phyloP scores from a whole-genome alignment of 2,113 vertebrate genomes.

The Equus przewalskii region DNA sequence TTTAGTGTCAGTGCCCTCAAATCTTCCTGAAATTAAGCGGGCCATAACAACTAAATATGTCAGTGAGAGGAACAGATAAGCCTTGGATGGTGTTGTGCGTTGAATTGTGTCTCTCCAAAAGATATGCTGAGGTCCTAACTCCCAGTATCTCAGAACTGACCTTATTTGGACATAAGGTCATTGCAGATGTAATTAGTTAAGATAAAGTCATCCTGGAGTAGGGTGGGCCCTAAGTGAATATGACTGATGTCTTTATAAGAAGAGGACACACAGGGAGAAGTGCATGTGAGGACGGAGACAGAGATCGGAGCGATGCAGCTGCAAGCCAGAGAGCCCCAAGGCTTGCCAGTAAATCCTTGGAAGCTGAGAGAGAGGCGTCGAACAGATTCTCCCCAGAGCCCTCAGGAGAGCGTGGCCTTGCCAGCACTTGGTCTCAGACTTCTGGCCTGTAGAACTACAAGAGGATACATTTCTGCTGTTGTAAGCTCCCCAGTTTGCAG shows the following conservation, averaged over 20 bases:
- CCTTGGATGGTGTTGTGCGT: not conserved
- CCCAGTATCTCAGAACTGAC: not conserved
- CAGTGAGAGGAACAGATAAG: fast-evolving
- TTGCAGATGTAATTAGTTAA: not conserved
- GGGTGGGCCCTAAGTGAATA: not conserved
- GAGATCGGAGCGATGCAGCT: fast-evolving
- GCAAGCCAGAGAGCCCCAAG: not conserved
- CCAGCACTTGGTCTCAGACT: not conserved
- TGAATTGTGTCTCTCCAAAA: not conserved
- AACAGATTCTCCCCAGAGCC: not conserved
- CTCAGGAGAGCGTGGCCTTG: not conserved
- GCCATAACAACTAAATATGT: too few species aligned
- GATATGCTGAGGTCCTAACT: not conserved
- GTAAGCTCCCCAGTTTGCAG: not conserved
- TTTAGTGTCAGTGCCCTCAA: not conserved
- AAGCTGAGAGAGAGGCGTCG: not conserved
- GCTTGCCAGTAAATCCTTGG: fast-evolving
- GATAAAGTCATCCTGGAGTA: not conserved
- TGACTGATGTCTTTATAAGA: not conserved
- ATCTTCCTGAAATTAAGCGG: not conserved
- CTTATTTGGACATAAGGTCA: not conserved
- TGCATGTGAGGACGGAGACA: not conserved
- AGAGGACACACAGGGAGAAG: not conserved
- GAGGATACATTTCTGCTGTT: not conserved
- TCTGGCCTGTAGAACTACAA: not conserved